Evolutionary conservation across 2,113 vertebrate species (phyloP).

Genomic region (Eudyptes chrysolophus): DNA sequence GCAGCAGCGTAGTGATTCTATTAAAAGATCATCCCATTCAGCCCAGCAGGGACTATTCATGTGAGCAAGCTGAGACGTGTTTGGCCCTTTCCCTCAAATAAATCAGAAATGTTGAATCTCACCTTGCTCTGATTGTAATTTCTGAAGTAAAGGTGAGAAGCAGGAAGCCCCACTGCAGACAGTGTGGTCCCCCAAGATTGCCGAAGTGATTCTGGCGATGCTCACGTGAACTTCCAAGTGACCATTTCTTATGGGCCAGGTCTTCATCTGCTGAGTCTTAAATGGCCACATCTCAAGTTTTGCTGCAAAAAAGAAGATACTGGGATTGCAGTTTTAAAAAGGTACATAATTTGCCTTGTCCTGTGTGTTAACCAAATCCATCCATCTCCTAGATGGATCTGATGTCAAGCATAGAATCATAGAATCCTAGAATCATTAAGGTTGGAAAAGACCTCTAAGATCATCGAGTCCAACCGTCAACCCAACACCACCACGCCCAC

Average conservation of each 20-base stretch:
- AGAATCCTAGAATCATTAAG: no score
- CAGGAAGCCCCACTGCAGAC: background rate
- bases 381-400: fast-evolving
- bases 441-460: no score
- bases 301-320: background rate
- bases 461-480: no score
- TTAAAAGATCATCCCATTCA: background rate
- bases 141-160: background rate
- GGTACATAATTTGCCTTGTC: background rate
- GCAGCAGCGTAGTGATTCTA: background rate
- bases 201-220: background rate
- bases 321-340: background rate
- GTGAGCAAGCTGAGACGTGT: background rate
- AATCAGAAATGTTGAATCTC: background rate
- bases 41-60: background rate
- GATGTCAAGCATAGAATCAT: background rate
- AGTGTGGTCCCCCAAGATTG: background rate
- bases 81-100: background rate
- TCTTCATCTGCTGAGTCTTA: background rate
- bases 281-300: background rate
- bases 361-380: background rate
- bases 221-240: background rate
- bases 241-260: background rate
- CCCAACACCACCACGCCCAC: no score
- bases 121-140: background rate